Conservation (phyloP, 2,888 invertebrate species). For the Schrankia costaestrigalis region DNA sequence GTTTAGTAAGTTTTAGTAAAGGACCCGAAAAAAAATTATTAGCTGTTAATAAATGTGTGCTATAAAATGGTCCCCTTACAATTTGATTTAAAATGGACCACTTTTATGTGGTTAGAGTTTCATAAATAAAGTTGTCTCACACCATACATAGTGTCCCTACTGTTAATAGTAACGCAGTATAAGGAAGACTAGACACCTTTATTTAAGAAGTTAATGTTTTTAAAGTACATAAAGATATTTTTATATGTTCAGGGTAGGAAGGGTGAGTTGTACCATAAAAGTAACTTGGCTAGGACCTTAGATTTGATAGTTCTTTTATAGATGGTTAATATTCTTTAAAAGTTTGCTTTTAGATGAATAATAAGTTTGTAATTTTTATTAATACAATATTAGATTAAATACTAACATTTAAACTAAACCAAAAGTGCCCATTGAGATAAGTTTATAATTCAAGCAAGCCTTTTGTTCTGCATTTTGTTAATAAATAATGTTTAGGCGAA, state of each 20-base stretch:
- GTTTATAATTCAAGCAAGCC: slow-evolving; percentile 74
- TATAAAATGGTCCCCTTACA: slow-evolving; percentile 61
- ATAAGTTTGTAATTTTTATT: slow-evolving; percentile 78
- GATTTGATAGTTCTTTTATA: slow-evolving; percentile 77
- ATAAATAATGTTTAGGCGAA: slow-evolving; percentile 74
- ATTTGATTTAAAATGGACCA: slow-evolving; percentile 53
- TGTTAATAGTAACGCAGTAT: slow-evolving; percentile 12
- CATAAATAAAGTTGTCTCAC: slow-evolving; percentile 50
- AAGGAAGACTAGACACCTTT: slow-evolving; percentile 42
- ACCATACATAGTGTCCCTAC: slow-evolving; percentile 10
- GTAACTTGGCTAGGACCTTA: slow-evolving; percentile 73
- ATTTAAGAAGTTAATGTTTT: slow-evolving; percentile 53
- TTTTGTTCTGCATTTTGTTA: slow-evolving; percentile 75
- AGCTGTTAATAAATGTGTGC: slow-evolving; percentile 72
- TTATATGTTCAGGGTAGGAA: slow-evolving; percentile 75
- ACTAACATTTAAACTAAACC: slow-evolving; percentile 80
- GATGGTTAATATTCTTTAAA: slow-evolving; percentile 74
- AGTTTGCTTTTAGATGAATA: slow-evolving; percentile 74
- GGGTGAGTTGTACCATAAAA: slow-evolving; percentile 68
- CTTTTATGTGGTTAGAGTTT: slow-evolving; percentile 43
- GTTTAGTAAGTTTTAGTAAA: slow-evolving; percentile 60
- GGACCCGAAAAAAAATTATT: slow-evolving; percentile 58
- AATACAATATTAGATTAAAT: slow-evolving; percentile 75
- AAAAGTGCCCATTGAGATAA: slow-evolving; percentile 82
- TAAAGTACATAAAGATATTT: slow-evolving; percentile 78